phyloP scores from a whole-genome alignment of 2,113 vertebrate genomes.

The Muntiacus reevesi region DNA sequence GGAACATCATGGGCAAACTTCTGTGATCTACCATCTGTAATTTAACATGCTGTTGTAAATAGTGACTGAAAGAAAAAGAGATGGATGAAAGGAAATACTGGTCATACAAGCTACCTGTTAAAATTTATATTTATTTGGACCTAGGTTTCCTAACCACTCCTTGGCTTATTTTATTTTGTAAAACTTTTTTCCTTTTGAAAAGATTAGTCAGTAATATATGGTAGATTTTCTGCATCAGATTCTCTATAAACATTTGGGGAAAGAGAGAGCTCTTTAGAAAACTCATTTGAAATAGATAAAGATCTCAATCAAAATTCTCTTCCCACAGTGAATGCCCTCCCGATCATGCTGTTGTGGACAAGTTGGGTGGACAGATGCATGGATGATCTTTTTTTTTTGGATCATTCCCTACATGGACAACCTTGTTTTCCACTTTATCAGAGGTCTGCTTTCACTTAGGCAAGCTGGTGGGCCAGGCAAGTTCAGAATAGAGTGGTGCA shows the following conservation, averaged over 20 bases:
- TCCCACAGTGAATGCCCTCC: background rate
- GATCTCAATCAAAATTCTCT: background rate
- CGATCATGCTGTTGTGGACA: background rate
- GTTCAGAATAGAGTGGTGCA: rapidly evolving
- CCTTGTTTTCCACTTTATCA: background rate
- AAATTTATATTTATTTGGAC: background rate
- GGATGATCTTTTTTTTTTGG: background rate
- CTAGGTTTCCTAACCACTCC: background rate
- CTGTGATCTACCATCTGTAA: background rate
- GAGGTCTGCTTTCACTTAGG: background rate
- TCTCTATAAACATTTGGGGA: background rate
- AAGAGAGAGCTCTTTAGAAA: background rate
- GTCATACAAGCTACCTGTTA: background rate
- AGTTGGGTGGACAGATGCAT: background rate
- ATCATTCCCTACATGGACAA: background rate
- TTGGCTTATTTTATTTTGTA: background rate
- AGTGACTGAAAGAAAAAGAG: background rate
- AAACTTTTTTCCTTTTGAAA: background rate
- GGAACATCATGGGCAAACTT: background rate
- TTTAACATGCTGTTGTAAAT: background rate
- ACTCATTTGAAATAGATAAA: background rate
- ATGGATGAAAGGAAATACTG: background rate
- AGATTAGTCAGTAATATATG: background rate
- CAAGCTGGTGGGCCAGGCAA: too few relatives aligned
- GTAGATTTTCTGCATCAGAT: background rate